Percentiles rank a stretch among this genome's conserved stretches.
Evolutionary conservation across 2,797 vertebrate genomes (phyloP).

Genomic region (Streptopelia turtur): DNA sequence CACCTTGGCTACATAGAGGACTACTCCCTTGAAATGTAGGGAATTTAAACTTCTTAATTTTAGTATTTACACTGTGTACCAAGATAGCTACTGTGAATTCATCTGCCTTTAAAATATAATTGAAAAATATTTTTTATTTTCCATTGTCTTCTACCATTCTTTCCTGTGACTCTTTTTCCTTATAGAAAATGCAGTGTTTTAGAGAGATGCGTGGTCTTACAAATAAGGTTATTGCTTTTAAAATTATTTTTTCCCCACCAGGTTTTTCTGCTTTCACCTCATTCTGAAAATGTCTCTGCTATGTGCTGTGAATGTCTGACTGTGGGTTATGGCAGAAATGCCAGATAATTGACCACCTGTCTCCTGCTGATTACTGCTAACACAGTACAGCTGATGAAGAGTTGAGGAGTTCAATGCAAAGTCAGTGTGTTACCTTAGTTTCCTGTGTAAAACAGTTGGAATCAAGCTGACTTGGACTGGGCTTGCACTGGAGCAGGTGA

Average conservation of each 20-base stretch:
- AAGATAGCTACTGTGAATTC: not conserved
- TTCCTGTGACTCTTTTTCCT: not conserved
- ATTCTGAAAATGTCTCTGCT: not conserved
- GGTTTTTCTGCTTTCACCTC: not conserved
- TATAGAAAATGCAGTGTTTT: not conserved
- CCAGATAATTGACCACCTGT: constrained; percentile 2
- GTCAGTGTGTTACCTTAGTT: not conserved
- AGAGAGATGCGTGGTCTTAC: not conserved
- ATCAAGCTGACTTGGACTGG: not conserved
- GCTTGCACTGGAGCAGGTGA: not conserved
- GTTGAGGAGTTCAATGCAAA: not conserved
- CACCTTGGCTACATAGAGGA: not conserved
- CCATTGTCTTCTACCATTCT: not conserved
- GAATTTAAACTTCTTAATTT: not conserved
- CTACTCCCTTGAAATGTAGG: not conserved
- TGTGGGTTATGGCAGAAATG: not conserved
- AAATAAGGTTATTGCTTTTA: not conserved
- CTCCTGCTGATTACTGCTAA: not conserved
- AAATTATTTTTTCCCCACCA: not conserved
- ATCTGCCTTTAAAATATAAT: not conserved
- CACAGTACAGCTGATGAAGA: not conserved
- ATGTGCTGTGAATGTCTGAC: not conserved
- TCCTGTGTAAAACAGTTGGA: not conserved
- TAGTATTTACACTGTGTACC: not conserved
- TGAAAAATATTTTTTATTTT: not conserved